A percentile compares a stretch with the other conserved stretches of the same genome.
Conservation (phyloP, 2,797 vertebrate genomes). For the Chromis chromis region DNA sequence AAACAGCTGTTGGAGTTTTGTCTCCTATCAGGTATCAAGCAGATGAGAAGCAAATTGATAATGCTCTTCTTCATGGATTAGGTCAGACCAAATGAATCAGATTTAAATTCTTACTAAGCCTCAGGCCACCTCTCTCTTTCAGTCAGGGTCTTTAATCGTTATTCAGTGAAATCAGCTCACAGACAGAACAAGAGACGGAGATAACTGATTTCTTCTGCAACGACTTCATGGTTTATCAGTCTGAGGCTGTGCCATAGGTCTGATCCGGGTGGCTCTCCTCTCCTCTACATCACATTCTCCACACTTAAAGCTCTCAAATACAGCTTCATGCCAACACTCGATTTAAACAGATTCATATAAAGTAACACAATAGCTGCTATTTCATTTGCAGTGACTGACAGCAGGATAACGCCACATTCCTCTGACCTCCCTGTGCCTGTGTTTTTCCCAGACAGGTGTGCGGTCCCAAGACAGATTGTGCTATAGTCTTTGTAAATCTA, state of each 20-base stretch:
- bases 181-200: conserved; percentile 49
- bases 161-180: conserved; percentile 47
- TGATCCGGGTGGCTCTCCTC: conserved; percentile 38
- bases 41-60: conserved; percentile 67
- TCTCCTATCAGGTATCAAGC: conserved; percentile 61
- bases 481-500: conserved; percentile 70
- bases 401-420: neutral
- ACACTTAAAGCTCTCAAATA: conserved; percentile 2
- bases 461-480: conserved; percentile 45
- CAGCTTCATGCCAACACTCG: neutral
- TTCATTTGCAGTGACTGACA: conserved; percentile 39
- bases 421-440: conserved; percentile 24
- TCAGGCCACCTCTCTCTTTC: conserved; percentile 28
- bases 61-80: conserved; percentile 55
- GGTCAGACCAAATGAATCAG: conserved; percentile 46
- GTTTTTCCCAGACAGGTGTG: conserved; percentile 67
- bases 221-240: conserved; percentile 55
- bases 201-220: conserved; percentile 13
- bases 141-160: conserved; percentile 17
- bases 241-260: conserved; percentile 47
- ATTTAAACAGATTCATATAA: neutral
- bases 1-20: conserved; percentile 67
- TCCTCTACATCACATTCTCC: neutral
- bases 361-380: conserved; percentile 16
- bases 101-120: conserved; percentile 47